phyloP scores from a whole-genome alignment of 2,113 vertebrate species.

The Struthidea cinerea region DNA sequence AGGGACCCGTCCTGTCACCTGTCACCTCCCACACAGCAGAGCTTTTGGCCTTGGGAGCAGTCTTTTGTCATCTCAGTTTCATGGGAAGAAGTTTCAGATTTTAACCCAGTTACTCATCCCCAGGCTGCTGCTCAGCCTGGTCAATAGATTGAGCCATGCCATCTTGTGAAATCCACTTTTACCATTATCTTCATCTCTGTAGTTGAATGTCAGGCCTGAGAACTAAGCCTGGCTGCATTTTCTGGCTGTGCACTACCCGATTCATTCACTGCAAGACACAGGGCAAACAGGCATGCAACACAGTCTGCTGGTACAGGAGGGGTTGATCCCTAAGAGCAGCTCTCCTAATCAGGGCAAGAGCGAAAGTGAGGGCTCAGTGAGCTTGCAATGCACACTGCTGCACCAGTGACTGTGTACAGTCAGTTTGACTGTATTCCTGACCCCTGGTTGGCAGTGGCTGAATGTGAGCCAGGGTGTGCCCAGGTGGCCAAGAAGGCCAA shows the following conservation, averaged over 20 bases:
- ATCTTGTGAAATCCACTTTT: background rate
- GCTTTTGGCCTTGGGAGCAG: background rate
- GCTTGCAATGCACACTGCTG: too few relatives aligned
- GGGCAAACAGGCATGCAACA: fast-evolving
- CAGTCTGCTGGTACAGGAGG: background rate
- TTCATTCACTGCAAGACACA: fast-evolving
- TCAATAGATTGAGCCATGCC: background rate
- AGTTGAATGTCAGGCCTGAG: fast-evolving
- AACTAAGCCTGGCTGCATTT: background rate
- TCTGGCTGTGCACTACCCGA: fast-evolving
- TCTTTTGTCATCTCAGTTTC: background rate
- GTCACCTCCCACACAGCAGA: background rate
- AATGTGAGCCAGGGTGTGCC: background rate
- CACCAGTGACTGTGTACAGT: fast-evolving
- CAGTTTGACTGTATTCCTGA: background rate
- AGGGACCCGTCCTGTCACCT: background rate
- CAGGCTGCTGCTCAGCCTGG: background rate
- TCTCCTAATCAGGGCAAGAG: too few relatives aligned
- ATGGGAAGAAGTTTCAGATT: background rate
- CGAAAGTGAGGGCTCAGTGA: background rate
- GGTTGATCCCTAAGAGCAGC: background rate
- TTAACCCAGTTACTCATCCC: background rate
- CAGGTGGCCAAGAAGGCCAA: background rate
- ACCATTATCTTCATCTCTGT: background rate
- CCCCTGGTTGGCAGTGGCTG: fast-evolving